A percentile compares a stretch with the other conserved stretches of the same genome.
phyloP scores from a whole-genome alignment of 2,888 invertebrate species.

The Didymodactylos carnosus region DNA sequence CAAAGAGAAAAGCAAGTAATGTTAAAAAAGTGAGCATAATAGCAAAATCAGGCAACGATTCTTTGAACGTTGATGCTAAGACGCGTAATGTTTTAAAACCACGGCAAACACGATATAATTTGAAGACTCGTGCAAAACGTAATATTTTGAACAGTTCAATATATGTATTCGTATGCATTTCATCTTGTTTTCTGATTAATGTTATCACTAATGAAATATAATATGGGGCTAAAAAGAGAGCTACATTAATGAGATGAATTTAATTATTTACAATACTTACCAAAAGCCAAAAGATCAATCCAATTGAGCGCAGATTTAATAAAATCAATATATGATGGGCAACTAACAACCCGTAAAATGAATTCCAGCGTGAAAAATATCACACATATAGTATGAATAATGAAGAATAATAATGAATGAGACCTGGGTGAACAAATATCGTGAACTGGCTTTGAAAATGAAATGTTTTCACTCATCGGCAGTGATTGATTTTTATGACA shows the following conservation, averaged over 20 bases:
- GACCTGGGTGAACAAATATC: too few relatives aligned
- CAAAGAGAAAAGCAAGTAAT: slow-evolving; percentile 29
- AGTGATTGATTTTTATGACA: too few relatives aligned
- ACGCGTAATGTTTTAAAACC: slow-evolving; percentile 29
- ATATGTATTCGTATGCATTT: not conserved
- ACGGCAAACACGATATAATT: slow-evolving; percentile 21
- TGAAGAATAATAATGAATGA: too few relatives aligned
- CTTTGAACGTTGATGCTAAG: slow-evolving; percentile 26
- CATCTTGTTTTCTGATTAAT: not conserved
- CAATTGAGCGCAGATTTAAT: not conserved
- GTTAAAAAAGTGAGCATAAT: slow-evolving; percentile 29
- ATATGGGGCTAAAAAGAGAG: not conserved
- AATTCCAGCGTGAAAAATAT: not conserved
- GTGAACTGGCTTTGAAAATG: too few relatives aligned
- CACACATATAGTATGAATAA: not conserved
- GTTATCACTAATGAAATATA: not conserved
- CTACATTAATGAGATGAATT: not conserved
- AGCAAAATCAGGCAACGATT: slow-evolving; percentile 25
- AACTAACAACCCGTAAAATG: not conserved
- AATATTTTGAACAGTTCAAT: too few relatives aligned
- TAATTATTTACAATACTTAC: not conserved
- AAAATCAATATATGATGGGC: not conserved
- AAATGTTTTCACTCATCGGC: too few relatives aligned
- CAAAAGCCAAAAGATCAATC: not conserved
- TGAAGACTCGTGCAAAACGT: slow-evolving; percentile 27